Conservation (phyloP, 2,888 invertebrate species). For the Temnothorax rugatulus region DNA sequence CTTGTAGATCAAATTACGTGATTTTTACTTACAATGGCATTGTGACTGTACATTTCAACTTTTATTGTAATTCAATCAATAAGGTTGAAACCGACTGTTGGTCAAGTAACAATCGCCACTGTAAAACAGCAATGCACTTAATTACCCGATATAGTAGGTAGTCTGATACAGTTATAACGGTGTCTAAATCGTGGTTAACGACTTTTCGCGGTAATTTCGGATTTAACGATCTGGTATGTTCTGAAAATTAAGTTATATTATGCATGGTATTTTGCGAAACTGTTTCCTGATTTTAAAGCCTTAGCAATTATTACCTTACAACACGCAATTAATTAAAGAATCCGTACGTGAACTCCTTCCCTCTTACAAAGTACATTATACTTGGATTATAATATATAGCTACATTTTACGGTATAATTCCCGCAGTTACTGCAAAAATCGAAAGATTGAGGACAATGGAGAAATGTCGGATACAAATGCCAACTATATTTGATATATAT, state of each 20-base stretch:
- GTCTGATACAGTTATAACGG: background rate
- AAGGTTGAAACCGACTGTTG: conserved; percentile 2
- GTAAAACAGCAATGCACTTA: background rate
- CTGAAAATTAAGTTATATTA: background rate
- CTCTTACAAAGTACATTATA: background rate
- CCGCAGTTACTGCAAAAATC: background rate
- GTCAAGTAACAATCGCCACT: background rate
- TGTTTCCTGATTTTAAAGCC: background rate
- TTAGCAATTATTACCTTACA: background rate
- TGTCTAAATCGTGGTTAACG: background rate
- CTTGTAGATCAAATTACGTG: background rate
- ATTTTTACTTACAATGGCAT: background rate
- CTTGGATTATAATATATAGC: background rate
- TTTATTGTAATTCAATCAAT: background rate
- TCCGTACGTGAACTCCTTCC: background rate
- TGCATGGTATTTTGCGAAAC: background rate
- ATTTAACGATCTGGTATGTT: background rate
- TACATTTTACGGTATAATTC: background rate
- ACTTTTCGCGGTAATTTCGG: background rate
- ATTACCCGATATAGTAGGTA: no score
- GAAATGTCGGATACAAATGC: background rate
- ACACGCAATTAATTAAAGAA: background rate
- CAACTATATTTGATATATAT: conserved; percentile 25
- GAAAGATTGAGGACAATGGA: background rate
- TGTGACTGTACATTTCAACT: background rate